Evolutionary conservation across 2,113 vertebrate species (phyloP), one percentile per base, ranked within the genome.

Genomic region (Paracyprichromis sp.): DNA sequence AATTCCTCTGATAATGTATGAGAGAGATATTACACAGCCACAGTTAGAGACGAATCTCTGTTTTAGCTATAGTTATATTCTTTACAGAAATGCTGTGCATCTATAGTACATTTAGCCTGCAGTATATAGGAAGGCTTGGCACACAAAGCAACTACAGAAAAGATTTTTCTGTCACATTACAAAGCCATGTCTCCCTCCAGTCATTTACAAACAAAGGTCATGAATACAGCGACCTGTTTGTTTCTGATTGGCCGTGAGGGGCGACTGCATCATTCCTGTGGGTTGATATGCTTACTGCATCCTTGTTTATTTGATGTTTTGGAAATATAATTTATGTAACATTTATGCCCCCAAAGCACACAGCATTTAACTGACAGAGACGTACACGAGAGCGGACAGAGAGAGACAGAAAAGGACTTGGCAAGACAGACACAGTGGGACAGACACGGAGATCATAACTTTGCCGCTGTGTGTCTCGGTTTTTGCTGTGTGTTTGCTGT

Each of bases 181-280:
- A 73, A 82, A 89, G 81, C 59, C 79, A 43, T 24, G 52, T 63
- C 89, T 86, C 85, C 83, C 91, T 66, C 29, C 40, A 66, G 90
- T 84, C 84, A 47, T 86, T 53, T 82, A 52, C 47, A 73, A 80
- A 53, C 84, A 91, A 79, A 92, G 84, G 86, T 92, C 90, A 86
- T 0, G 66, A 63, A 52, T 19, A 50, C 83, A 66, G 63, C 14
- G 10, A 88, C 82, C 87, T 66, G 83, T 38, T 63, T 71, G 53
- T 80, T 69, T 79, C 52, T 89, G 83, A 89, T 52, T 81, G 82
- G 86, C 85, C 61, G 17, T 4, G 43, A 86, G 84, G 82, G 84
- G 26, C 11, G 56, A 45, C 11, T 17, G 88, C 88, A 83, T 88
- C 63, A 45, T 43, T 90, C 80, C 88, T 43, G 38, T 36, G 43